A percentile compares a stretch with the other conserved stretches of the same genome.
Conservation (phyloP, 2,888 invertebrate genomes). For the Helobdella robusta region DNA sequence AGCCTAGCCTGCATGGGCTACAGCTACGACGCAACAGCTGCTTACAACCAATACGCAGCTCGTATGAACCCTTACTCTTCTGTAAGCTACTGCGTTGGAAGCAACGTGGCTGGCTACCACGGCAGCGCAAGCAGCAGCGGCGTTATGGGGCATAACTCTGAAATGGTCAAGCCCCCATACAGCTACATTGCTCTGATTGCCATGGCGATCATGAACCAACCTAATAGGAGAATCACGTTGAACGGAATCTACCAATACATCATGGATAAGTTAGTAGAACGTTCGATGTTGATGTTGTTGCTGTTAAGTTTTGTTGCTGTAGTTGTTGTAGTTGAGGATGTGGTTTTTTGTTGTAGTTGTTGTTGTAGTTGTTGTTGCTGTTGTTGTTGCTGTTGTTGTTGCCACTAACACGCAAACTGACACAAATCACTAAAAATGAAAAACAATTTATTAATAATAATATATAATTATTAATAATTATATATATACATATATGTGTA, state of each 20-base stretch:
- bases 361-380: too few relatives aligned
- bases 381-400: too few relatives aligned
- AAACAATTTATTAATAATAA: too few relatives aligned
- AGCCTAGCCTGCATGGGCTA: slow-evolving; percentile 25
- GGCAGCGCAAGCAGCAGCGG: slow-evolving; percentile 11
- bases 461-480: too few relatives aligned
- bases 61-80: slow-evolving; percentile 14
- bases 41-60: slow-evolving; percentile 15
- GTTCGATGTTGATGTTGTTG: too few relatives aligned
- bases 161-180: slow-evolving; percentile 79
- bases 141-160: slow-evolving; percentile 40
- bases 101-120: not conserved
- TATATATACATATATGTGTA: not conserved
- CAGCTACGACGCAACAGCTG: slow-evolving; percentile 18
- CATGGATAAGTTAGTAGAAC: slow-evolving; percentile 74
- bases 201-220: slow-evolving; percentile 51
- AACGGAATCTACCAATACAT: slow-evolving; percentile 83
- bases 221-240: slow-evolving; percentile 50
- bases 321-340: too few relatives aligned
- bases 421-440: too few relatives aligned
- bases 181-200: slow-evolving; percentile 51
- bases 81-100: not conserved
- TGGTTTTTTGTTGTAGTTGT: too few relatives aligned
- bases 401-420: too few relatives aligned
- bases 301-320: too few relatives aligned